Conservation (phyloP, 2,888 invertebrate genomes). For the Diachrysia chrysitis region DNA sequence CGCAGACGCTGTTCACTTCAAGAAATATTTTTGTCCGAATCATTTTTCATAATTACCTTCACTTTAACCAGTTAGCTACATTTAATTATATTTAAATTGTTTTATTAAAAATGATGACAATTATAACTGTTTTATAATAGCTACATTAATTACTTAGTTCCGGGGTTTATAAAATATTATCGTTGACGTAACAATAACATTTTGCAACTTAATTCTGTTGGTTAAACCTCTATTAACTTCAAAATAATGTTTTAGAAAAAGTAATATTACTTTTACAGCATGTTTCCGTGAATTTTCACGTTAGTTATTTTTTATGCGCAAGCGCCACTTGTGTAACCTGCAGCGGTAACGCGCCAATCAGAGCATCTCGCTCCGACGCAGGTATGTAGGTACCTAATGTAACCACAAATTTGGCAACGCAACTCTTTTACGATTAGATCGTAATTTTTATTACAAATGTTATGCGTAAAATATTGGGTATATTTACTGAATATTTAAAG, state of each 20-base stretch:
- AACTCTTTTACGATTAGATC: slow-evolving; percentile 40
- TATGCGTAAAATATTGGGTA: background rate
- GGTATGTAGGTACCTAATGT: slow-evolving; percentile 48
- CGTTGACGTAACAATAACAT: slow-evolving; percentile 1
- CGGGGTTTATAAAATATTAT: background rate
- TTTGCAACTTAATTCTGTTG: background rate
- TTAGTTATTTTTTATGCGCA: slow-evolving; percentile 61
- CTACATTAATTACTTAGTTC: background rate
- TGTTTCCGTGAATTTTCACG: slow-evolving; percentile 46
- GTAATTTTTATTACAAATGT: slow-evolving; percentile 21
- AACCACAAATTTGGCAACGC: slow-evolving; percentile 60
- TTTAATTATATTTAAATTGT: slow-evolving; percentile 27
- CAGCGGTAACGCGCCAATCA: slow-evolving; percentile 76
- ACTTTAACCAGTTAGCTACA: slow-evolving; percentile 16
- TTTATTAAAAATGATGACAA: slow-evolving; percentile 10
- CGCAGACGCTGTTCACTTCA: slow-evolving; percentile 45
- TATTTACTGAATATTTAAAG: background rate
- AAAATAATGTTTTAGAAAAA: background rate
- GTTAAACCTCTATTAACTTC: background rate
- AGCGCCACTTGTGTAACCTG: slow-evolving; percentile 67
- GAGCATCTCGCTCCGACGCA: slow-evolving; percentile 75
- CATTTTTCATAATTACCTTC: slow-evolving; percentile 51
- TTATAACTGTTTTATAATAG: slow-evolving; percentile 3
- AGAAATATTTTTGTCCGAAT: slow-evolving; percentile 47
- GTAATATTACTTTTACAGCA: slow-evolving; percentile 22